These are phyloP conservation scores for Chionomys nivalis DNA, from an alignment of 2,113 vertebrate species.

Conservation along the genomic window DNA sequence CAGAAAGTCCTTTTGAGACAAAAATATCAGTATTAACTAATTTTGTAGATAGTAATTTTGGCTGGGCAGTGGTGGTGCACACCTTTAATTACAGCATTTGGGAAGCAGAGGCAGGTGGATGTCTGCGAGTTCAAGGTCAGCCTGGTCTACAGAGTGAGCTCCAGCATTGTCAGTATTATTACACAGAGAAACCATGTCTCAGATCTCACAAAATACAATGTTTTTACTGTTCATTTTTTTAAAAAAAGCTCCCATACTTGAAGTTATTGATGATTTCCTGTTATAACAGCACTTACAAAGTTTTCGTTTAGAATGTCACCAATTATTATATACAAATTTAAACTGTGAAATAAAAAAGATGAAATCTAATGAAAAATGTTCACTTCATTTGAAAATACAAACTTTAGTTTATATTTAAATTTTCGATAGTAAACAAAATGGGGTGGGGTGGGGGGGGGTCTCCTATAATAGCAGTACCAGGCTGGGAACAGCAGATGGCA, in stretches of 20 bases:
- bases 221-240: background rate
- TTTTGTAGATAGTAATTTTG: slow-evolving; percentile 79
- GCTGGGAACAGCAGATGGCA: slow-evolving; percentile 87
- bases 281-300: background rate
- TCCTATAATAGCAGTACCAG: background rate
- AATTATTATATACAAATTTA: background rate
- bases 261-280: background rate
- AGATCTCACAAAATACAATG: background rate
- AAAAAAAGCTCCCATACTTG: slow-evolving; percentile 26
- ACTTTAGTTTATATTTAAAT: slow-evolving; percentile 36
- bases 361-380: background rate
- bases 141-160: background rate
- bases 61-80: background rate
- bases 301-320: slow-evolving; percentile 50
- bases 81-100: background rate
- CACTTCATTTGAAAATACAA: slow-evolving; percentile 42
- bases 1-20: slow-evolving; percentile 86
- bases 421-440: background rate
- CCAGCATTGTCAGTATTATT: background rate
- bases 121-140: background rate
- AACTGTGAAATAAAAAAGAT: slow-evolving; percentile 29
- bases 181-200: background rate
- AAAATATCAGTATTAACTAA: slow-evolving; percentile 89
- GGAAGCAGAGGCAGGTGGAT: background rate
- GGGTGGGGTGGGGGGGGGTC: background rate